These are phyloP conservation scores for Catajapyx aquilonaris DNA, from an alignment of 1,140 invertebrate species.

Conservation along the genomic window DNA sequence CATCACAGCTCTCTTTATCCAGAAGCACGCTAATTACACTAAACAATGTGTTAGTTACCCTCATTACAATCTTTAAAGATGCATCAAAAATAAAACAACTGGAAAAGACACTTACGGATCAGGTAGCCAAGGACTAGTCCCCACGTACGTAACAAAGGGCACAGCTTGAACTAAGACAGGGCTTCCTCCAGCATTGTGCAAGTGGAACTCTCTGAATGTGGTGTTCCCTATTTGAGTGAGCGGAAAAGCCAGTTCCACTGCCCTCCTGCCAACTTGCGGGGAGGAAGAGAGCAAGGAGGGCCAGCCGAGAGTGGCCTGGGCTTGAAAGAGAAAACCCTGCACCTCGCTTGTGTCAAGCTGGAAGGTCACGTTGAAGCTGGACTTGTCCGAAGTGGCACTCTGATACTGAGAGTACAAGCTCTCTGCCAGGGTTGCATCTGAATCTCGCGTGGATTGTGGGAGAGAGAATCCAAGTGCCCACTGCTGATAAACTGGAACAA, in stretches of 20 bases:
- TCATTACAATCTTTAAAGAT: too few species aligned
- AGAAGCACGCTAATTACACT: too few species aligned
- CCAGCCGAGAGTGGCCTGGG: constrained; percentile 49
- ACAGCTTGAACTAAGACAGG: constrained; percentile 36
- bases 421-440: constrained; percentile 35
- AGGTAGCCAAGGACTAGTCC: too few species aligned
- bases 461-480: constrained; percentile 49
- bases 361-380: constrained; percentile 44
- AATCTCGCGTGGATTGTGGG: constrained; percentile 33
- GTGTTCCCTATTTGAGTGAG: constrained; percentile 61
- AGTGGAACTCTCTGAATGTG: constrained; percentile 34
- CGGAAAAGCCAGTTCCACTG: constrained; percentile 40
- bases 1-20: too few species aligned
- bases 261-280: too few species aligned
- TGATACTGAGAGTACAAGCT: constrained; percentile 30
- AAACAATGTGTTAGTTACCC: too few species aligned
- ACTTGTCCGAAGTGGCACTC: constrained; percentile 22
- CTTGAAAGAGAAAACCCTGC: constrained; percentile 42
- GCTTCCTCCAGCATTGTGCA: constrained; percentile 35
- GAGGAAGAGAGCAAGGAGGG: constrained; percentile 25
- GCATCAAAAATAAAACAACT: too few species aligned
- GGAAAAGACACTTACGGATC: too few species aligned
- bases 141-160: too few species aligned
- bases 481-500: constrained; percentile 33
- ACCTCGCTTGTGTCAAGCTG: constrained; percentile 55